These are phyloP conservation scores for Fregetta grallaria DNA, from an alignment of 2,113 vertebrate species.

Conservation along the genomic window DNA sequence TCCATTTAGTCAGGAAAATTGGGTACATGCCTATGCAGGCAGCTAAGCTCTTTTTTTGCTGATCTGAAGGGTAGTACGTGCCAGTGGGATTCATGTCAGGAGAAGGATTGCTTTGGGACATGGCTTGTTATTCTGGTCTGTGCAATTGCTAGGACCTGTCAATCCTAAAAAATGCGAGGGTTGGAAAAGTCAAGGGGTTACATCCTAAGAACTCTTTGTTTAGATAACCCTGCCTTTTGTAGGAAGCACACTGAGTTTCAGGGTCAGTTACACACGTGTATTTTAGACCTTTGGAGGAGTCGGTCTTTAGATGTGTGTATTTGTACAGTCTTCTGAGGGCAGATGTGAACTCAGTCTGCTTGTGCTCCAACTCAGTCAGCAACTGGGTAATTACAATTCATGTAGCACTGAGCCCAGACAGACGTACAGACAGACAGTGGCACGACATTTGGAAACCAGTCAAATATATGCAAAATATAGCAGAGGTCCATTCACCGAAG, in stretches of 20 bases:
- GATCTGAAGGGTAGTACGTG: neutral
- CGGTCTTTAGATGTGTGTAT: neutral
- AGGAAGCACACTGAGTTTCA: neutral
- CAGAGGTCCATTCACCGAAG: neutral
- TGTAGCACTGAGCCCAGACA: neutral
- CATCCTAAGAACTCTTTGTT: neutral
- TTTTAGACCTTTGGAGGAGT: neutral
- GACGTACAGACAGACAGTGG: neutral
- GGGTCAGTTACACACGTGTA: neutral
- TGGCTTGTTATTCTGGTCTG: neutral
- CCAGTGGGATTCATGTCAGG: neutral
- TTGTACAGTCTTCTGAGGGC: neutral
- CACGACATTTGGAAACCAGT: neutral
- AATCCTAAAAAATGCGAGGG: neutral
- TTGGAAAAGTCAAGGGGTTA: conserved; percentile 7
- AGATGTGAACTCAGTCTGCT: neutral
- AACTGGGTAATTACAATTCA: neutral
- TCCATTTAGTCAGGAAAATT: neutral
- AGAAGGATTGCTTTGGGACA: neutral
- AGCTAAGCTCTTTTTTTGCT: neutral
- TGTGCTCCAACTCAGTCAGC: neutral
- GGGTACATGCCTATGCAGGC: neutral
- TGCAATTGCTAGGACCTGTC: neutral
- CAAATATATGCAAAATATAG: neutral
- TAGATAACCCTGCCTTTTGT: neutral